Conservation (phyloP, 2,888 invertebrate species). For the Agrotis ipsilon region DNA sequence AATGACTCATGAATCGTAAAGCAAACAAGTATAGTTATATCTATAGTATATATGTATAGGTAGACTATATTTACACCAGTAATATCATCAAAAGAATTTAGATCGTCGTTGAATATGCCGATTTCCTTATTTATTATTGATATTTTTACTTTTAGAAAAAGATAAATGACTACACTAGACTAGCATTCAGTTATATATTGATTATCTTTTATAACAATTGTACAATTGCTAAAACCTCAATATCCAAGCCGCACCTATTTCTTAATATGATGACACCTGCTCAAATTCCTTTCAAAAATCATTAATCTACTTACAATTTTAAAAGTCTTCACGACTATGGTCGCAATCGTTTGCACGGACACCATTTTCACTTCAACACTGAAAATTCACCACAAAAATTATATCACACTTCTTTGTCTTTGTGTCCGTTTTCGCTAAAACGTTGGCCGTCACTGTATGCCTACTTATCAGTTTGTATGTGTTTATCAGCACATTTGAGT, state of each 20-base stretch:
- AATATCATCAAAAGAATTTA: too few relatives aligned
- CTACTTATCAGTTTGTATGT: constrained; percentile 79
- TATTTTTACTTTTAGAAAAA: neutral
- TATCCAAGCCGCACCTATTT: constrained; percentile 45
- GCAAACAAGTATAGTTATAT: too few relatives aligned
- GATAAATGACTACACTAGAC: neutral
- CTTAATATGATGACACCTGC: neutral
- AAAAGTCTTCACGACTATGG: constrained; percentile 95
- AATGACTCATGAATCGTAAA: constrained; percentile 1
- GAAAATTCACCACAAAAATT: constrained; percentile 60
- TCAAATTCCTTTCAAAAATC: constrained; percentile 6
- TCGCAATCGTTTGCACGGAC: constrained; percentile 95
- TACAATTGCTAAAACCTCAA: neutral
- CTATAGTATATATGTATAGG: too few relatives aligned
- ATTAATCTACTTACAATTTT: constrained; percentile 93
- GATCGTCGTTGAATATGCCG: too few relatives aligned
- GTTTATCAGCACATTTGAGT: constrained; percentile 80
- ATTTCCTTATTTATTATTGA: too few relatives aligned
- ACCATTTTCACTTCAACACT: constrained; percentile 92
- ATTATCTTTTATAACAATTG: neutral
- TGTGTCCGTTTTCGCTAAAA: constrained; percentile 80
- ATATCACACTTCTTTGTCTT: constrained; percentile 76
- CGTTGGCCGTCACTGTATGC: constrained; percentile 81
- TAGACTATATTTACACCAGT: too few relatives aligned
- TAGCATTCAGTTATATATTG: neutral